Evolutionary conservation across 2,113 vertebrate species (phyloP), one percentile per base, ranked within the genome.

Genomic region (Dicaeum eximium): DNA sequence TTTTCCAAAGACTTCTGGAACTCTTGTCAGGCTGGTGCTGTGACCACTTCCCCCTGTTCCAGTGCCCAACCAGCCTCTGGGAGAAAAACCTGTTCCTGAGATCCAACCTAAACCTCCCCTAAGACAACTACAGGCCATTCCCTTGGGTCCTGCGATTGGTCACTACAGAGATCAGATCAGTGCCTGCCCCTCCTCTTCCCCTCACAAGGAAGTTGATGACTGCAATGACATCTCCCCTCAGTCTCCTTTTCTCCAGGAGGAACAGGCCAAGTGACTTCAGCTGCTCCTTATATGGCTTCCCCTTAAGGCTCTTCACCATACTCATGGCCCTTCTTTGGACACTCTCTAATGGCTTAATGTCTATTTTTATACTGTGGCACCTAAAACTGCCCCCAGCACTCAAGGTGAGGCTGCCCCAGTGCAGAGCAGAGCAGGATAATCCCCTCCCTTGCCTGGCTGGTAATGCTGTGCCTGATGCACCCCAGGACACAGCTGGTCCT

Each of bases 391-490:
- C 33, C 40, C 18, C 25, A 82, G 10, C 15, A 42, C 18, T 23
- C 0, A 0, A 75, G 15, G 21, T 42, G 35, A 61, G 30, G 54
- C 21, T 0, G 0, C 17, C 16, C 21, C n/a, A 40, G 54, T 0
- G 4, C 61, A 67, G 44, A 38, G n/a, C 30, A 74, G 61, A 67
- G 38, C 1, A 0, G 61, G 38, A 81, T n/a, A 61, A 60, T 47
- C 25, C 21, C 17, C 25, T 54, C 40, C 47, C 17, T 75, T 12
- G 30, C 4, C 40, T 0, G 0, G 20, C 45, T 45, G n/a, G 23
- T 1, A 1, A 60, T 25, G 24, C n/a, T 53, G 6, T 45, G 45
- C 24, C 53, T 66, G 20, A 45, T 60, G 38, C 11, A 0, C 20
- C 19, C 13, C 30, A 31, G 30, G n/a, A 81, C n/a, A 60, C 0